A percentile compares a stretch with the other conserved stretches of the same genome.
Evolutionary conservation across 2,797 vertebrate species (phyloP).

Genomic region (Neostethus bicornis): DNA sequence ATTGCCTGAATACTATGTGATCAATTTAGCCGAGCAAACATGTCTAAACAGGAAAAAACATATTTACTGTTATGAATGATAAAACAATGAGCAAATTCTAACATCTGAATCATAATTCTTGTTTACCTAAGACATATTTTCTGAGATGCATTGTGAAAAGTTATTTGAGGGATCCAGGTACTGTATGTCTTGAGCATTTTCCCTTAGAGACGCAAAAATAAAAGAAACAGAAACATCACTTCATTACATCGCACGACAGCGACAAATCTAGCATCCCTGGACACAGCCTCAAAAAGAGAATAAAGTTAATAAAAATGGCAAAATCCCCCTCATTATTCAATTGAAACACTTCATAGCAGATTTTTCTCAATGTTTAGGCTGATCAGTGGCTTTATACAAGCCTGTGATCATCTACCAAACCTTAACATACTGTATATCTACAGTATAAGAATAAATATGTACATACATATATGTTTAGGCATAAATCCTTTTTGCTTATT

Average conservation of each 20-base stretch:
- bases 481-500: no score
- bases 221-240: neutral
- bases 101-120: constrained; percentile 21
- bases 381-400: neutral
- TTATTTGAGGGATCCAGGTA: constrained; percentile 23
- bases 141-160: constrained; percentile 11
- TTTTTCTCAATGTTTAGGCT: neutral
- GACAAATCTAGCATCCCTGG: neutral
- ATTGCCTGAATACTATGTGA: neutral
- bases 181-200: constrained; percentile 26
- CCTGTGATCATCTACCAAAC: neutral
- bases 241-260: neutral
- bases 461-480: no score
- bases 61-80: constrained; percentile 22
- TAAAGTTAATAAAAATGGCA: neutral
- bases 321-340: neutral
- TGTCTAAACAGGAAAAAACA: constrained; percentile 22
- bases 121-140: constrained; percentile 21
- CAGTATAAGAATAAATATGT: no score
- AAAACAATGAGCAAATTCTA: constrained; percentile 46
- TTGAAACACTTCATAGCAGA: neutral
- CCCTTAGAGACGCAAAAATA: neutral
- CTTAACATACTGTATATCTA: no score
- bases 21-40: constrained; percentile 15
- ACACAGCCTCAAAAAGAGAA: neutral